Conservation (phyloP, 2,113 vertebrate species). For the Aplodontia rufa region DNA sequence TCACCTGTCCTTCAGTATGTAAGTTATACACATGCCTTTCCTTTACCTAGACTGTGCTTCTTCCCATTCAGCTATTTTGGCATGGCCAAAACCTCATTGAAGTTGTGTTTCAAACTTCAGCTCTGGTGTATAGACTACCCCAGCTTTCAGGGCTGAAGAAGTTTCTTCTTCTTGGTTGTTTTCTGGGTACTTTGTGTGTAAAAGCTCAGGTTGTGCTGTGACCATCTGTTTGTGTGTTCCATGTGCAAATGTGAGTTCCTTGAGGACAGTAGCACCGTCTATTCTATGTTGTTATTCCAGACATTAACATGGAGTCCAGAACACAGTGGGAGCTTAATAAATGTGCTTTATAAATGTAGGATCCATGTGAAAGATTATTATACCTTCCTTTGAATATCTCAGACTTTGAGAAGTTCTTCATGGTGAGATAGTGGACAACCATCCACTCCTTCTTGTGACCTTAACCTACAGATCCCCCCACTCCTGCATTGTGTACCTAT, state of each 20-base stretch:
- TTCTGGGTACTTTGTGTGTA: not conserved
- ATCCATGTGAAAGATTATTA: not conserved
- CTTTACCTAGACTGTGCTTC: not conserved
- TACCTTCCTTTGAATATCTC: not conserved
- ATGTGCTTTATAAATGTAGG: not conserved
- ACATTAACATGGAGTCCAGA: not conserved
- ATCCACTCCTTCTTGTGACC: not conserved
- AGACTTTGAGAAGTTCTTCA: not conserved
- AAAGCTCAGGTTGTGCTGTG: not conserved
- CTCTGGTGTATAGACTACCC: not conserved
- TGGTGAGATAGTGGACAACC: not conserved
- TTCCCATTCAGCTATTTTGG: not conserved
- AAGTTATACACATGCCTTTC: not conserved
- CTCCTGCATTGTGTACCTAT: not conserved
- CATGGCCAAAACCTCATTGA: not conserved
- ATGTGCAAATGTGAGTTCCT: not conserved
- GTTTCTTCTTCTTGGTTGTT: not conserved
- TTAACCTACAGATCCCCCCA: not conserved
- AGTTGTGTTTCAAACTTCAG: not conserved
- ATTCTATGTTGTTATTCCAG: not conserved
- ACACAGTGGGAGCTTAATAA: not conserved
- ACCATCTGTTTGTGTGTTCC: not conserved
- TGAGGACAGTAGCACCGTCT: not conserved
- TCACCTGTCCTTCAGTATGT: not conserved
- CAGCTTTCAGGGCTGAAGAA: not conserved